Evolutionary conservation across 2,888 invertebrate genomes (phyloP).

Genomic region (Melipona beecheii): DNA sequence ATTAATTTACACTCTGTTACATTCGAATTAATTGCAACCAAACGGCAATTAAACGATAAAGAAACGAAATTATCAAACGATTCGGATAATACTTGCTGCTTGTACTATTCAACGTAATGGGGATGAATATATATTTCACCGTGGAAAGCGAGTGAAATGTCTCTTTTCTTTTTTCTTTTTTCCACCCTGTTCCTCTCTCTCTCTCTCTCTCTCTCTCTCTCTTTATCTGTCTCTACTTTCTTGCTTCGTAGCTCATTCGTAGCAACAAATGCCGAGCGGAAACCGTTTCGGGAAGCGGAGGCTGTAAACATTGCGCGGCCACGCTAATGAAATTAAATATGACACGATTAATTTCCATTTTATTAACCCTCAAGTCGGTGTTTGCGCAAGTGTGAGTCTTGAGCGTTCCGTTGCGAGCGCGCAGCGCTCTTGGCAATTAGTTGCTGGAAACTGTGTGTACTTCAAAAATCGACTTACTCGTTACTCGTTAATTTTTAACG

Average conservation of each 20-base stretch:
- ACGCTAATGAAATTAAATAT: constrained; percentile 29
- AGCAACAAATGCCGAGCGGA: constrained; percentile 12
- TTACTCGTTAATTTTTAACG: constrained; percentile 7
- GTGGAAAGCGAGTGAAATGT: constrained; percentile 9
- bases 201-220: background rate
- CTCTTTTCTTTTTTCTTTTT: background rate
- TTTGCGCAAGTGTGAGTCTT: background rate
- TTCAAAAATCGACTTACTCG: background rate
- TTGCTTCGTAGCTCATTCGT: background rate
- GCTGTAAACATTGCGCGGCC: background rate
- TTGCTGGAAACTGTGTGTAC: background rate
- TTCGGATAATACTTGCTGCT: background rate
- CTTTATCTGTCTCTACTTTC: background rate
- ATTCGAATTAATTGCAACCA: background rate
- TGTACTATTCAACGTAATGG: constrained; percentile 2
- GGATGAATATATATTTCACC: constrained; percentile 3
- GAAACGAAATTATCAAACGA: constrained; percentile 29
- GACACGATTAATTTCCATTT: constrained; percentile 10
- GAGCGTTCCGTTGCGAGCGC: background rate
- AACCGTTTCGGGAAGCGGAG: constrained; percentile 22
- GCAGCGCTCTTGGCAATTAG: background rate
- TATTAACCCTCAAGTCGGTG: background rate
- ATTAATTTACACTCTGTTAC: constrained; percentile 16
- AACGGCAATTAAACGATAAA: constrained; percentile 11
- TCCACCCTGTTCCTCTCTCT: no score